Conservation (phyloP, 1,140 invertebrate species). For the Eupeodes corollae region DNA sequence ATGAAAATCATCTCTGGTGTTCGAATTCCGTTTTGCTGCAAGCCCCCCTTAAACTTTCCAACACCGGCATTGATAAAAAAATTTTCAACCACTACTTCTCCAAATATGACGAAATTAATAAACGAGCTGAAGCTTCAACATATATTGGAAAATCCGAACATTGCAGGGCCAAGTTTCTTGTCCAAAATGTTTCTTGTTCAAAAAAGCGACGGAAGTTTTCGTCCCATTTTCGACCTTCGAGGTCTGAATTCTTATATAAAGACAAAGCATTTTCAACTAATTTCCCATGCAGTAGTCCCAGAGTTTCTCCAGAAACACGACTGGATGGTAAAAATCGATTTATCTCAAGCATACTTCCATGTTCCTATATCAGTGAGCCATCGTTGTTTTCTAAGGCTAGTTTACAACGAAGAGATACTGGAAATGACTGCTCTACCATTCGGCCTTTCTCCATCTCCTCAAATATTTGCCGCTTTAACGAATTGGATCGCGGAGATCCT, state of each 20-base stretch:
- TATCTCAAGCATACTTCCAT: constrained; percentile 36
- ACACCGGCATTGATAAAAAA: constrained; percentile 4
- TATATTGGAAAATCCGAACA: constrained; percentile 11
- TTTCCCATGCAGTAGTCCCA: constrained; percentile 17
- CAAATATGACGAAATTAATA: constrained; percentile 15
- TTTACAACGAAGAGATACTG: constrained; percentile 8
- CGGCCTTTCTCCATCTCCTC: constrained; percentile 8
- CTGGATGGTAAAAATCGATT: constrained; percentile 19
- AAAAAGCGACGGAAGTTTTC: neutral
- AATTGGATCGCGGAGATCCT: constrained; percentile 24
- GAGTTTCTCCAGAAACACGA: constrained; percentile 16
- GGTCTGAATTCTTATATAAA: constrained; percentile 17
- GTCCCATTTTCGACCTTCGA: constrained; percentile 23
- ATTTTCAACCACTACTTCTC: constrained; percentile 12
- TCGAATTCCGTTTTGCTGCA: constrained; percentile 18
- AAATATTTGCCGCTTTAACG: constrained; percentile 15
- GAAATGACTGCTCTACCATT: constrained; percentile 18
- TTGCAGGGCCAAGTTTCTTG: constrained; percentile 15
- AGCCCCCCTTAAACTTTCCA: constrained; percentile 13
- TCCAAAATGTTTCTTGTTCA: constrained; percentile 25
- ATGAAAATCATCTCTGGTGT: constrained; percentile 14
- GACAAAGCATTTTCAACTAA: constrained; percentile 16
- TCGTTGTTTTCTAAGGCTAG: constrained; percentile 12
- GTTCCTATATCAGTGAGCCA: constrained; percentile 11
- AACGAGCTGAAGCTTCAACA: constrained; percentile 5